Evolutionary conservation across 2,888 invertebrate genomes (phyloP).

Genomic region (Seira sanloemensis): DNA sequence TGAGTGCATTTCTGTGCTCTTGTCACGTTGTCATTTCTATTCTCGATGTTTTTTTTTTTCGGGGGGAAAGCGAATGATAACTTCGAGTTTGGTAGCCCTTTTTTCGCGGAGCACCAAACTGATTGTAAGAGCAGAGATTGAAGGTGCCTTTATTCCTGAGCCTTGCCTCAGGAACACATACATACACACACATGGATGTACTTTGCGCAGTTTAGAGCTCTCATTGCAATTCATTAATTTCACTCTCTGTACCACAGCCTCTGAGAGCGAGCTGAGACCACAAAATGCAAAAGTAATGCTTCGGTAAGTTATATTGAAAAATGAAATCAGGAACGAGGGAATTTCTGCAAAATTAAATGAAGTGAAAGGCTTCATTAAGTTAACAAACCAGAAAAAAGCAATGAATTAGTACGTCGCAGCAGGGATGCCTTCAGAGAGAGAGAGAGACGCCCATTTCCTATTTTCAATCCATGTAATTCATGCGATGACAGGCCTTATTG

Average conservation of each 20-base stretch:
- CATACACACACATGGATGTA: too few species aligned
- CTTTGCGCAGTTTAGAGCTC: neutral
- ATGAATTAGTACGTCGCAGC: constrained; percentile 36
- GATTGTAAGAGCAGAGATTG: too few species aligned
- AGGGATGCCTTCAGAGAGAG: neutral
- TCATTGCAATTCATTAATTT: constrained; percentile 51
- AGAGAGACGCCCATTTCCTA: neutral
- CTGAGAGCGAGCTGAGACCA: neutral
- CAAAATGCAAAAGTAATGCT: neutral
- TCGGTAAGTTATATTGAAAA: constrained; percentile 1
- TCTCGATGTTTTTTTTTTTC: neutral
- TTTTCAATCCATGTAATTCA: constrained; percentile 4
- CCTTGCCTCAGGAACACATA: too few species aligned
- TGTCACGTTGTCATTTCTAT: constrained; percentile 48
- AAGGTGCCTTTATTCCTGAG: too few species aligned
- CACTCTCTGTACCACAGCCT: constrained; percentile 16
- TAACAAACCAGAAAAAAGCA: constrained; percentile 44
- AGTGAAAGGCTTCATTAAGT: constrained; percentile 65
- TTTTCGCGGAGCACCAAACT: neutral
- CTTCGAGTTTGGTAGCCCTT: neutral
- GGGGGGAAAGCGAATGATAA: neutral
- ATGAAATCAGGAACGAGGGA: neutral
- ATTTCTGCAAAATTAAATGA: constrained; percentile 62
- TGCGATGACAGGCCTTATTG: neutral
- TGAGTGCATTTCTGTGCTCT: constrained; percentile 61